These are phyloP conservation scores for Seira ritae DNA, from an alignment of 2,888 invertebrate species.

Conservation along the genomic window DNA sequence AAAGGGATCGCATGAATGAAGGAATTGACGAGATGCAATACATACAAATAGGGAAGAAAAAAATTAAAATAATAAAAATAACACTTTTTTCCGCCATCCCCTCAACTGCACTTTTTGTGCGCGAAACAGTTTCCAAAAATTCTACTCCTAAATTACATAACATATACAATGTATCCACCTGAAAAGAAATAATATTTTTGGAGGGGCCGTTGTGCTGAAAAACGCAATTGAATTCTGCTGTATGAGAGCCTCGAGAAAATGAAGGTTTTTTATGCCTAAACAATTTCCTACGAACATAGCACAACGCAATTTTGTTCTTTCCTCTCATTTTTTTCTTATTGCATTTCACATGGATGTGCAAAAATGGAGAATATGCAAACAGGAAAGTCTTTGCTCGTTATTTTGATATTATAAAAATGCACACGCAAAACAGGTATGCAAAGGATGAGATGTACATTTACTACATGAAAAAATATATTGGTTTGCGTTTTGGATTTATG, in stretches of 20 bases:
- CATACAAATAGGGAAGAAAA: too few relatives aligned
- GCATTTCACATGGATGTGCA: not conserved
- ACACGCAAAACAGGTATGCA: not conserved
- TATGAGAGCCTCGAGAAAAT: not conserved
- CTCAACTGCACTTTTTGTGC: not conserved
- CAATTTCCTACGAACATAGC: not conserved
- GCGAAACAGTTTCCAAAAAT: not conserved
- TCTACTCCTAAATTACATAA: not conserved
- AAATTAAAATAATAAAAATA: too few relatives aligned
- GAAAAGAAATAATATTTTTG: not conserved
- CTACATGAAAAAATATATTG: not conserved
- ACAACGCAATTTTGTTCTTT: not conserved
- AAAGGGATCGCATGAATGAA: not conserved
- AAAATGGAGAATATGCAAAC: not conserved
- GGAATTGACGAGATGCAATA: not conserved
- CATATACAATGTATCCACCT: not conserved
- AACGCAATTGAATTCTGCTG: not conserved
- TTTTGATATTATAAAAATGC: not conserved
- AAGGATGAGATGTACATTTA: not conserved
- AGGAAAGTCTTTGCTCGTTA: not conserved
- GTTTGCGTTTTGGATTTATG: not conserved
- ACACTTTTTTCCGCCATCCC: not conserved
- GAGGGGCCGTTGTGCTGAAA: not conserved
- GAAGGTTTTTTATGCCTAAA: not conserved
- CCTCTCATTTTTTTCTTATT: not conserved